Evolutionary conservation across 2,797 vertebrate species (phyloP).

Genomic region (Muraenolepis orangiensis): DNA sequence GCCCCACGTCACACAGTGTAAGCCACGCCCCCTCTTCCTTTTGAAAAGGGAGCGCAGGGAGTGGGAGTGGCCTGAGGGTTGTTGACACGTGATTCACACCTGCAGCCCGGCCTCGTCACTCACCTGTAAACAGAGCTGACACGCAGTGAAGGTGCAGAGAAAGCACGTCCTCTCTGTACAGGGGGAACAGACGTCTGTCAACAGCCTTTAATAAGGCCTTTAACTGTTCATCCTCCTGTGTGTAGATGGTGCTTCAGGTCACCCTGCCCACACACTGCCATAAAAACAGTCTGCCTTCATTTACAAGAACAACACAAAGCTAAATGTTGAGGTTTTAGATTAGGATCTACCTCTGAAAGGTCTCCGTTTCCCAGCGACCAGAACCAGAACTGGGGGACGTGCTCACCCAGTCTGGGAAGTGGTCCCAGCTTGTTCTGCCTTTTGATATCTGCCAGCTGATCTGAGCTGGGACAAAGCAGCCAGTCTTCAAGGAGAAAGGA

Average conservation of each 20-base stretch:
- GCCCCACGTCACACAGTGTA: background rate
- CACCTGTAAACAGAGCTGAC: background rate
- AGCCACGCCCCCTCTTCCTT: slow-evolving; percentile 22
- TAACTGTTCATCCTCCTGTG: background rate
- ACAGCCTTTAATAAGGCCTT: background rate
- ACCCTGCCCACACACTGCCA: background rate
- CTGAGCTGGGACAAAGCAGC: slow-evolving; percentile 65
- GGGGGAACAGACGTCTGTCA: background rate
- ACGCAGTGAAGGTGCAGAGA: background rate
- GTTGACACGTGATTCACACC: slow-evolving; percentile 30
- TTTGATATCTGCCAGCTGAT: slow-evolving; percentile 57
- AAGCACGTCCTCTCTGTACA: background rate
- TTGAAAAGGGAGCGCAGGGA: background rate
- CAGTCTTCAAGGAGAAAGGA: slow-evolving; percentile 66
- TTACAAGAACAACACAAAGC: background rate
- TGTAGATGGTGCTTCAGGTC: background rate
- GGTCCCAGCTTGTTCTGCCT: slow-evolving; percentile 35
- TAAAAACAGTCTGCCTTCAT: background rate
- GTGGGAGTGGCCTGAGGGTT: slow-evolving; percentile 6
- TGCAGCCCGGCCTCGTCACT: background rate
- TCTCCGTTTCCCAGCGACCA: slow-evolving; percentile 28
- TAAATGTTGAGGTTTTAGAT: slow-evolving; percentile 6
- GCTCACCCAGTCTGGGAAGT: slow-evolving; percentile 67
- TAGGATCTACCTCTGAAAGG: background rate
- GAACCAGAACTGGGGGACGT: slow-evolving; percentile 40